These are phyloP conservation scores for Chymomyza costata DNA, from an alignment of 1,140 invertebrate genomes.

Conservation along the genomic window DNA sequence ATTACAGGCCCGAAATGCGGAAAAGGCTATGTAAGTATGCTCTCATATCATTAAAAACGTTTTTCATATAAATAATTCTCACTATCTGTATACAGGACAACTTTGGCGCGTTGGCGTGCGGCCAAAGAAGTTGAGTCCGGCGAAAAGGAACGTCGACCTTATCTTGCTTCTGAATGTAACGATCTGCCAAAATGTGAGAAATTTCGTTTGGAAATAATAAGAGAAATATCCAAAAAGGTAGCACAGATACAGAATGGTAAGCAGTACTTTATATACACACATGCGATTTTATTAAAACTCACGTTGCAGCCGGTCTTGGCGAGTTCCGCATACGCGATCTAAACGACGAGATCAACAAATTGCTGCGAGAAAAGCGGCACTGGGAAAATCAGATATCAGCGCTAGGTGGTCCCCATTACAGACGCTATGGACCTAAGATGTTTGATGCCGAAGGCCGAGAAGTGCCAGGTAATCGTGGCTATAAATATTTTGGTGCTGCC, in stretches of 20 bases:
- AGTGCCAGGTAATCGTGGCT: slow-evolving; percentile 97
- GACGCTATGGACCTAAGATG: slow-evolving; percentile 93
- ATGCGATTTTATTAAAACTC: neutral
- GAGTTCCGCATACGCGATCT: slow-evolving; percentile 98
- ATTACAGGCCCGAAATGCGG: slow-evolving; percentile 84
- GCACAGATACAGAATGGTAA: slow-evolving; percentile 97
- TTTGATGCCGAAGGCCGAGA: slow-evolving; percentile 97
- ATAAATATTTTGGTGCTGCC: slow-evolving; percentile 99
- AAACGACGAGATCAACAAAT: slow-evolving; percentile 99
- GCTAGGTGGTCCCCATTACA: slow-evolving; percentile 96
- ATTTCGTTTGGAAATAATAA: slow-evolving; percentile 96
- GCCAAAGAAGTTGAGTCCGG: slow-evolving; percentile 92
- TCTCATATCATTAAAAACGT: neutral
- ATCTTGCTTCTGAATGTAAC: slow-evolving; percentile 94
- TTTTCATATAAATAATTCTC: neutral
- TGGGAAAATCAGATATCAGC: slow-evolving; percentile 98
- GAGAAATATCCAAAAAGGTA: slow-evolving; percentile 99
- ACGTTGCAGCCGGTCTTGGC: slow-evolving; percentile 89
- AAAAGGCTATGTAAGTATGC: slow-evolving; percentile 88
- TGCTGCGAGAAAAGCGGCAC: slow-evolving; percentile 94
- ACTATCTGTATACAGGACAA: slow-evolving; percentile 84
- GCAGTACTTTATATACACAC: too few species aligned
- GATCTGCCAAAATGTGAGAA: slow-evolving; percentile 94
- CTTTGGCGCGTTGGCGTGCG: slow-evolving; percentile 94
- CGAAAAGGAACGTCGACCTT: slow-evolving; percentile 90